Evolutionary conservation across 2,113 vertebrate species (phyloP).

Genomic region (Pelvicachromis taeniatus): DNA sequence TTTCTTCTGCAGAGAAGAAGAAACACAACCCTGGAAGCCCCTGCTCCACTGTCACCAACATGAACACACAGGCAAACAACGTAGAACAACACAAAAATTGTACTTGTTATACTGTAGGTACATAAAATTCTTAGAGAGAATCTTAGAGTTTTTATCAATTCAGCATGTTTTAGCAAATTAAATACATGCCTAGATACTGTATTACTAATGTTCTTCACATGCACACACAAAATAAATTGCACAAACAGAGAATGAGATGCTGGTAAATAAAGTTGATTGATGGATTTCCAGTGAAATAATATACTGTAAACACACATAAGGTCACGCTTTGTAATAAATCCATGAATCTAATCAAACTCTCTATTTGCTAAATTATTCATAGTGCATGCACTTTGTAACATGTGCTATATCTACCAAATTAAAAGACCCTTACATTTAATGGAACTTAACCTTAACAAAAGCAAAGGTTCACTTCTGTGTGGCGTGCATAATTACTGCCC

Average conservation of each 20-base stretch:
- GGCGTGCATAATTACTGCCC: background rate
- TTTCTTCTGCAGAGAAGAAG: constrained; percentile 20
- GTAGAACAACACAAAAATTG: background rate
- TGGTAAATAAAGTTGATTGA: background rate
- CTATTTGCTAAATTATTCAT: background rate
- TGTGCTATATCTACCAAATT: background rate
- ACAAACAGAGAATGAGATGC: background rate
- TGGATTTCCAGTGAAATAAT: background rate
- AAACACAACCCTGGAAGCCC: background rate
- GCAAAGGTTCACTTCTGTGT: background rate
- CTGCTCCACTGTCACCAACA: background rate
- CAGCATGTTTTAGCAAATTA: background rate
- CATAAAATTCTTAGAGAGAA: too few species aligned
- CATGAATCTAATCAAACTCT: background rate
- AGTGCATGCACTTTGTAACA: background rate
- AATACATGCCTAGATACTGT: background rate
- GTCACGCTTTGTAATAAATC: background rate
- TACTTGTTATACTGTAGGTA: background rate
- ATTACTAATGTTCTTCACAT: background rate
- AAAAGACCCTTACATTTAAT: background rate
- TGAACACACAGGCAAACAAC: background rate
- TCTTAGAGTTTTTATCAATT: background rate
- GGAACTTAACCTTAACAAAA: background rate
- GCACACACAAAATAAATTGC: background rate
- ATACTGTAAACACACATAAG: background rate